Conservation (phyloP, 37 sponge, comb jelly and placozoan species). For the Sycon ciliatum region DNA sequence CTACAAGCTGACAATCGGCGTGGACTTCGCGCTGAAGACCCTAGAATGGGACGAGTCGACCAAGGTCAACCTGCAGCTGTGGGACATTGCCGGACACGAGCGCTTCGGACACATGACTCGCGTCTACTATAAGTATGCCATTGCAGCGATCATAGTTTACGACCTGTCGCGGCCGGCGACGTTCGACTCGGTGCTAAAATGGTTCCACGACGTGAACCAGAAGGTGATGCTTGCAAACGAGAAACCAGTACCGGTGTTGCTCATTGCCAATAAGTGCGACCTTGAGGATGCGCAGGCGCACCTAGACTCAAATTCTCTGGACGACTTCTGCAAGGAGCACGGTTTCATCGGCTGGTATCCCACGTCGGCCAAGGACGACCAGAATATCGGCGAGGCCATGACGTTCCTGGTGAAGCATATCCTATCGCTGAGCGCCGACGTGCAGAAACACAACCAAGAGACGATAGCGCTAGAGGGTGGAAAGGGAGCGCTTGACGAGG, state of each 20-base stretch:
- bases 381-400: conserved; percentile 42
- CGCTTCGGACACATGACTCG: conserved; percentile 84
- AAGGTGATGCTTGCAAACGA: conserved; percentile 86
- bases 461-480: background rate
- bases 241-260: conserved; percentile 64
- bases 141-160: conserved; percentile 88
- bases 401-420: background rate
- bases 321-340: conserved; percentile 25
- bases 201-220: conserved; percentile 69
- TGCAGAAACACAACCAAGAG: background rate
- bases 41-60: conserved; percentile 47
- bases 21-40: conserved; percentile 80
- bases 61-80: conserved; percentile 70
- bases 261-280: conserved; percentile 79
- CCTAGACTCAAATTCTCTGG: conserved; percentile 8
- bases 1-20: conserved; percentile 92
- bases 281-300: conserved; percentile 24
- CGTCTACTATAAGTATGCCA: conserved; percentile 93
- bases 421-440: background rate
- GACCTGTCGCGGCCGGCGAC: conserved; percentile 75
- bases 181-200: conserved; percentile 77
- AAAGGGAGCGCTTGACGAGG: background rate
- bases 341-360: conserved; percentile 34
- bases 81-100: conserved; percentile 96
- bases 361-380: conserved; percentile 58